Evolutionary conservation across 2,113 vertebrate species (phyloP).

Genomic region (Spheniscus mendiculus): DNA sequence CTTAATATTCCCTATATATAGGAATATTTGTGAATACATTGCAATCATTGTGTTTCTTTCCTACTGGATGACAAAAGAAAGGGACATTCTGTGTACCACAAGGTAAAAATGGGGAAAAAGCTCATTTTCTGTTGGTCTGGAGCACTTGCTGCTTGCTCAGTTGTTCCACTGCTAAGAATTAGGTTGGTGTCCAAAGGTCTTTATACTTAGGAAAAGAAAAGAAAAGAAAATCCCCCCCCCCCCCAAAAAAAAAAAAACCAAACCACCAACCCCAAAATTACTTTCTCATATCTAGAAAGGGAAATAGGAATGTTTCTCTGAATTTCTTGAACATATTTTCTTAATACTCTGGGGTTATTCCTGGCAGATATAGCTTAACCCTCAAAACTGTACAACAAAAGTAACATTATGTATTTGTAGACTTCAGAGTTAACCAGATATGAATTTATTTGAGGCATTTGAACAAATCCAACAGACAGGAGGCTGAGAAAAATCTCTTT

Average conservation of each 20-base stretch:
- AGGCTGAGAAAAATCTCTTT: background rate
- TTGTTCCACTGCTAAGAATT: background rate
- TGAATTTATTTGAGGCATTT: background rate
- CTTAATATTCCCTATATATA: background rate
- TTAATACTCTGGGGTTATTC: background rate
- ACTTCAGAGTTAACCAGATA: background rate
- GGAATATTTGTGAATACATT: background rate
- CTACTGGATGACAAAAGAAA: background rate
- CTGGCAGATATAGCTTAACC: background rate
- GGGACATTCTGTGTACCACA: background rate
- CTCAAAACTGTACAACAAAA: background rate
- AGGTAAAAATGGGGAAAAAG: background rate
- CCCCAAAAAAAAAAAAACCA: background rate
- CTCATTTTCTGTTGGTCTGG: background rate
- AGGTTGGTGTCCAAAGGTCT: background rate
- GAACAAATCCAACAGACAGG: background rate
- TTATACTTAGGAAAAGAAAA: background rate
- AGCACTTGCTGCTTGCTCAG: background rate
- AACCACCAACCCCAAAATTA: no score
- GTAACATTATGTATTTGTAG: background rate
- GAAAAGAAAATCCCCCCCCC: fast-evolving
- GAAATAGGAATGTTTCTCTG: background rate
- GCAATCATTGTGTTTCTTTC: background rate
- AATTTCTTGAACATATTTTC: background rate
- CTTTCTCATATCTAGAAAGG: background rate